Evolutionary conservation across 1,140 invertebrate species (phyloP).

Genomic region (Atta texana): DNA sequence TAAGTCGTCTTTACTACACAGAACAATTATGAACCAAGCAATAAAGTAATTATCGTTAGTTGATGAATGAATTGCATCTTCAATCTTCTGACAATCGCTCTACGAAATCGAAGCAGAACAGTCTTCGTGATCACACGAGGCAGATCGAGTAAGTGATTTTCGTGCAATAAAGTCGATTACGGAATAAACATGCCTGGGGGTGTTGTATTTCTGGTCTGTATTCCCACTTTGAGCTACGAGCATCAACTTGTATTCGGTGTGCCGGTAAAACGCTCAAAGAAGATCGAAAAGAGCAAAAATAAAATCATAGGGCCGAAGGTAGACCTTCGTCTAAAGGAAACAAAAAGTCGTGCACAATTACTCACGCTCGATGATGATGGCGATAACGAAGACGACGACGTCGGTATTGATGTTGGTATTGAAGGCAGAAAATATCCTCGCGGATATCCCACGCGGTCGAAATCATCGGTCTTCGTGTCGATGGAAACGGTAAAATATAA

Average conservation of each 20-base stretch:
- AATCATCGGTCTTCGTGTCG: conserved; percentile 80
- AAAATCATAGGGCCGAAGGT: conserved; percentile 69
- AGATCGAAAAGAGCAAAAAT: conserved; percentile 65
- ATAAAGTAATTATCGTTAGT: conserved; percentile 67
- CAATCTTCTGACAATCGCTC: background rate
- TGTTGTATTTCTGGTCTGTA: conserved; percentile 88
- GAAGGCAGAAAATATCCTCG: conserved; percentile 31
- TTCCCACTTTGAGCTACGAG: conserved; percentile 88
- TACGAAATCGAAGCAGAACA: background rate
- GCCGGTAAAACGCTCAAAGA: conserved; percentile 75
- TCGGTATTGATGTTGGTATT: conserved; percentile 5
- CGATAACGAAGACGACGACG: conserved; percentile 63
- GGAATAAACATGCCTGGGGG: conserved; percentile 84
- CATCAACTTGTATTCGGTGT: conserved; percentile 86
- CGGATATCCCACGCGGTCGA: conserved; percentile 49
- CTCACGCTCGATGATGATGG: conserved; percentile 75
- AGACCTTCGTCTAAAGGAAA: conserved; percentile 79
- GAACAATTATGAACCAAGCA: conserved; percentile 42
- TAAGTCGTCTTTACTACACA: background rate
- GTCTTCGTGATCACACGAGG: background rate
- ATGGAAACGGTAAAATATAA: conserved; percentile 81
- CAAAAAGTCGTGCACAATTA: conserved; percentile 73
- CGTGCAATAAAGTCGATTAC: background rate
- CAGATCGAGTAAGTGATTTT: background rate
- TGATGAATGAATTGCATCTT: conserved; percentile 49